Evolutionary conservation across 1,140 invertebrate species (phyloP).

Genomic region (Ostrea edulis): DNA sequence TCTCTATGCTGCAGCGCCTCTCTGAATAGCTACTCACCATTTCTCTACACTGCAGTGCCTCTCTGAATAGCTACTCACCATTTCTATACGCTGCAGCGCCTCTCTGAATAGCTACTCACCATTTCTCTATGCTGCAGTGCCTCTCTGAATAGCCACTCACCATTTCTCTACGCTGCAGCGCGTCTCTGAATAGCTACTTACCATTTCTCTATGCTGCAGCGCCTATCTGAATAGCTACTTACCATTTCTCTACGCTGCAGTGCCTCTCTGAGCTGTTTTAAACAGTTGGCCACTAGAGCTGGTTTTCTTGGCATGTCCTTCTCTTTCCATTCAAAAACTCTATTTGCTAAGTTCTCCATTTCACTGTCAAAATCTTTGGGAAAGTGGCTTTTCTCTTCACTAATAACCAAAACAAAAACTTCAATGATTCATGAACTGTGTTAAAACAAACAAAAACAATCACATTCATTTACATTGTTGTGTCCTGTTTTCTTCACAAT

Average conservation of each 20-base stretch:
- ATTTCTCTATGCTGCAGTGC: too few species aligned
- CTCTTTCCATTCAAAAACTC: conserved; percentile 47
- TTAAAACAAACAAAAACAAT: too few species aligned
- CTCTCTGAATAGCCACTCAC: not conserved
- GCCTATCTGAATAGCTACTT: conserved; percentile 24
- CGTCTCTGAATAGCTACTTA: not conserved
- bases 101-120: too few species aligned
- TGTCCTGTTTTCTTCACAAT: too few species aligned
- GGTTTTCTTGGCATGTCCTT: conserved; percentile 29
- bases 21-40: too few species aligned
- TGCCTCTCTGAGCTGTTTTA: conserved; percentile 48
- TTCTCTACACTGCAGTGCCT: too few species aligned
- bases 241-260: conserved; percentile 42
- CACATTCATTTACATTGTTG: too few species aligned
- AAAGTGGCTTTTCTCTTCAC: conserved; percentile 44
- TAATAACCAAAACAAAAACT: not conserved
- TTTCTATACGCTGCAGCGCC: too few species aligned
- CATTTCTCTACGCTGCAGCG: too few species aligned
- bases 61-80: too few species aligned
- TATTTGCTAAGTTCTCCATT: conserved; percentile 44
- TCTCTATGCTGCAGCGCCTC: too few species aligned
- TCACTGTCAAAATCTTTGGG: conserved; percentile 32
- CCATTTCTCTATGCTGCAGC: conserved; percentile 34
- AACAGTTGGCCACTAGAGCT: conserved; percentile 38
- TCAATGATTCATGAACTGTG: too few species aligned